phyloP scores from a whole-genome alignment of 64 coral and sea anemone species.

The Cladopsammia gracilis region DNA sequence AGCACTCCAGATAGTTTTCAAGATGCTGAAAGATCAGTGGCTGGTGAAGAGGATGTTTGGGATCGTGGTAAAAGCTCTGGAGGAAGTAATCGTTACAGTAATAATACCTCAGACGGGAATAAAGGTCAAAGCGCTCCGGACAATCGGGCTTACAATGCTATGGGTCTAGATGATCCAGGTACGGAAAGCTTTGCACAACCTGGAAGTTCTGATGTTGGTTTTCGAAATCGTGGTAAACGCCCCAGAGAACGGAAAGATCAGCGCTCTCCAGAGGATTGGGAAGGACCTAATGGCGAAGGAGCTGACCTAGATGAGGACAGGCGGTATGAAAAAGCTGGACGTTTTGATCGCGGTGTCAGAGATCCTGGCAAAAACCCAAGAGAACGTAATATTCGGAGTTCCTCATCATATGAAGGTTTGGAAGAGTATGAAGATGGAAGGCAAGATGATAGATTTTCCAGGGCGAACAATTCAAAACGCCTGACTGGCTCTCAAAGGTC shows the following conservation, averaged over 20 bases:
- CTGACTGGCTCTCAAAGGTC: neutral
- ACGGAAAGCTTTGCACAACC: no score
- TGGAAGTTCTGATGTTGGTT: no score
- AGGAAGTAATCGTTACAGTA: neutral
- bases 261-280: no score
- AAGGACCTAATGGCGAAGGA: no score
- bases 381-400: neutral
- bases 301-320: neutral
- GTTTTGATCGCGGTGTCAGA: neutral
- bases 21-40: neutral
- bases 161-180: neutral
- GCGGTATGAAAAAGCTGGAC: neutral
- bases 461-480: neutral
- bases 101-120: neutral
- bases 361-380: neutral
- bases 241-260: no score
- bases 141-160: neutral
- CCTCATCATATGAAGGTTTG: conserved; percentile 13
- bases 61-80: neutral
- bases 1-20: neutral
- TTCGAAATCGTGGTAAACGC: no score
- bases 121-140: neutral
- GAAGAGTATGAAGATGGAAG: neutral
- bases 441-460: neutral
- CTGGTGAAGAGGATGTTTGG: neutral